These are phyloP conservation scores for Cerastis rubricosa DNA, from an alignment of 2,888 invertebrate genomes.

Conservation along the genomic window DNA sequence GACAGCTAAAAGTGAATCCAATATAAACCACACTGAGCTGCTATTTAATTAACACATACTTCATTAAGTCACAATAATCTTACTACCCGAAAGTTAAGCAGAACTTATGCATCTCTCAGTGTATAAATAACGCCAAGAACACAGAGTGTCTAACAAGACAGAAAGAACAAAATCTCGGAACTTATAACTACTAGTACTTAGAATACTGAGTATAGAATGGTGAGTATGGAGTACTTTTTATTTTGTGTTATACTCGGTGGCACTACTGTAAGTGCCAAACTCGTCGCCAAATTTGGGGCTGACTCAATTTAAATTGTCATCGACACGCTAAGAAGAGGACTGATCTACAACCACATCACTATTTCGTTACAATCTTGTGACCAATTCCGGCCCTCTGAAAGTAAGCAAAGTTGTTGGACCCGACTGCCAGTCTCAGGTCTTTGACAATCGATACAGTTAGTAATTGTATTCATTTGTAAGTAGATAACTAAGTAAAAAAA, in stretches of 20 bases:
- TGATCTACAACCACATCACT: background rate
- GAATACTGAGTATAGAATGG: no score
- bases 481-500: no score
- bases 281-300: background rate
- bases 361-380: background rate
- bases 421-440: no score
- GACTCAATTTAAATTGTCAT: background rate
- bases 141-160: conserved; percentile 15
- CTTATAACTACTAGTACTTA: no score
- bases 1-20: background rate
- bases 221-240: no score
- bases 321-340: background rate
- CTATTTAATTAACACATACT: conserved; percentile 44
- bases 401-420: background rate
- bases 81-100: conserved; percentile 19
- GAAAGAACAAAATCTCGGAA: no score
- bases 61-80: conserved; percentile 36
- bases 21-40: background rate
- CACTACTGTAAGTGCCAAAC: background rate
- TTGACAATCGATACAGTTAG: background rate
- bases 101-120: conserved; percentile 46
- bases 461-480: background rate
- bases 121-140: conserved; percentile 41
- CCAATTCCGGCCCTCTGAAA: background rate
- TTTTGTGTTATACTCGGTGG: background rate